phyloP scores from a whole-genome alignment of 1,140 invertebrate species.

The Drosophila cardini region DNA sequence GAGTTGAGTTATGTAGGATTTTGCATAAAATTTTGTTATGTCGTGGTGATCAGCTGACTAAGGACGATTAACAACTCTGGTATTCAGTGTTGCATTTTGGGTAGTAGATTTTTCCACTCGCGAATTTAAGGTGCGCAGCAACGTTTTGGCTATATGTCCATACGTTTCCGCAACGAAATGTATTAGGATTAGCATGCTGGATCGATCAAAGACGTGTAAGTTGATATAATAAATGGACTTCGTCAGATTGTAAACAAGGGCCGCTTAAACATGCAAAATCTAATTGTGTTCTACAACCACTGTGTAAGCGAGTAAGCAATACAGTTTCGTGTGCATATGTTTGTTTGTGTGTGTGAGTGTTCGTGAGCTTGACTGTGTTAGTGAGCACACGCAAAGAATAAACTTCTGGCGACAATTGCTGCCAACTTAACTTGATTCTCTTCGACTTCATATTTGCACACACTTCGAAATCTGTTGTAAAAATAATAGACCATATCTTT shows the following conservation, averaged over 20 bases:
- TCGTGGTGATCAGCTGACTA: constrained; percentile 25
- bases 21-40: background rate
- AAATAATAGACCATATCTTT: background rate
- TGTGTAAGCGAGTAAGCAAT: constrained; percentile 51
- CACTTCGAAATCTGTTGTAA: background rate
- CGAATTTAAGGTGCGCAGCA: constrained; percentile 47
- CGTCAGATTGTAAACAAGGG: constrained; percentile 22
- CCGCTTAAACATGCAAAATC: constrained; percentile 32
- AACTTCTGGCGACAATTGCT: constrained; percentile 35
- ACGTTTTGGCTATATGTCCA: constrained; percentile 49
- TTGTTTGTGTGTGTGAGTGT: constrained; percentile 13
- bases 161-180: constrained; percentile 46
- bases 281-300: constrained; percentile 24
- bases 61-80: constrained; percentile 32
- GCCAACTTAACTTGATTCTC: constrained; percentile 39
- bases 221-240: constrained; percentile 23
- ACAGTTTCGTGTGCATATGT: constrained; percentile 1
- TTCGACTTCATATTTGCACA: constrained; percentile 11
- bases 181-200: constrained; percentile 37
- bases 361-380: background rate
- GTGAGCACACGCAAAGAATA: constrained; percentile 45
- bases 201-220: constrained; percentile 55
- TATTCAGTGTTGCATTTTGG: constrained; percentile 52
- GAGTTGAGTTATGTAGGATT: background rate
- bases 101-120: constrained; percentile 49